A percentile compares a stretch with the other conserved stretches of the same genome.
phyloP scores from a whole-genome alignment of 2,113 vertebrate species.

The Alligator sinensis region DNA sequence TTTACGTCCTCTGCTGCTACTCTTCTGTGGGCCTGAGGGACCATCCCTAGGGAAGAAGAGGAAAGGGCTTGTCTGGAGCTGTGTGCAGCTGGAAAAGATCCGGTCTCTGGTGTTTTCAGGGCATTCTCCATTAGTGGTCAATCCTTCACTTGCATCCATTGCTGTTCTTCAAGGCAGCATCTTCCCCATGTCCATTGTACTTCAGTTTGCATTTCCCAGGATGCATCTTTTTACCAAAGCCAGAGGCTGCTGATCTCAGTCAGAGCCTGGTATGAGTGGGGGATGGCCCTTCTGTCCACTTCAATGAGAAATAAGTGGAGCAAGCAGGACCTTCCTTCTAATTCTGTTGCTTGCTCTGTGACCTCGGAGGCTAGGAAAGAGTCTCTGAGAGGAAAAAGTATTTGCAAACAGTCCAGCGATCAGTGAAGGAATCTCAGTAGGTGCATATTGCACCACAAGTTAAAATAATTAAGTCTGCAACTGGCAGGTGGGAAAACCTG shows the following conservation, averaged over 20 bases:
- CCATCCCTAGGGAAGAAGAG: neutral
- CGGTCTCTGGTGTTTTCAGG: neutral
- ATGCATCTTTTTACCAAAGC: neutral
- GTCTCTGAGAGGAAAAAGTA: neutral
- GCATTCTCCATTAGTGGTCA: neutral
- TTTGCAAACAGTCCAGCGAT: neutral
- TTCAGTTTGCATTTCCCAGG: neutral
- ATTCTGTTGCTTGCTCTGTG: neutral
- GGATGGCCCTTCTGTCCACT: too few relatives aligned
- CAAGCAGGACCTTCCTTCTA: rapidly evolving
- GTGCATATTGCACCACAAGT: neutral
- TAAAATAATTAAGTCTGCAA: neutral
- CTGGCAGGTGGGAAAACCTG: rapidly evolving
- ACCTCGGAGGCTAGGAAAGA: neutral
- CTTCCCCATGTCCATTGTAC: neutral
- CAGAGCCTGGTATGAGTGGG: too few relatives aligned
- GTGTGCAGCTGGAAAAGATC: neutral
- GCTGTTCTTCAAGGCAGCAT: neutral
- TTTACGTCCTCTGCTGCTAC: neutral
- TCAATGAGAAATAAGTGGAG: neutral
- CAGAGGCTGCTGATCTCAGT: too few relatives aligned
- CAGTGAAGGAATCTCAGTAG: neutral
- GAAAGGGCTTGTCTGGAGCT: neutral
- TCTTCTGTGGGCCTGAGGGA: neutral
- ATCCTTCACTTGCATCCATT: too few relatives aligned